Conservation (phyloP, 2,797 vertebrate species). For the Thripadectes ignobilis region DNA sequence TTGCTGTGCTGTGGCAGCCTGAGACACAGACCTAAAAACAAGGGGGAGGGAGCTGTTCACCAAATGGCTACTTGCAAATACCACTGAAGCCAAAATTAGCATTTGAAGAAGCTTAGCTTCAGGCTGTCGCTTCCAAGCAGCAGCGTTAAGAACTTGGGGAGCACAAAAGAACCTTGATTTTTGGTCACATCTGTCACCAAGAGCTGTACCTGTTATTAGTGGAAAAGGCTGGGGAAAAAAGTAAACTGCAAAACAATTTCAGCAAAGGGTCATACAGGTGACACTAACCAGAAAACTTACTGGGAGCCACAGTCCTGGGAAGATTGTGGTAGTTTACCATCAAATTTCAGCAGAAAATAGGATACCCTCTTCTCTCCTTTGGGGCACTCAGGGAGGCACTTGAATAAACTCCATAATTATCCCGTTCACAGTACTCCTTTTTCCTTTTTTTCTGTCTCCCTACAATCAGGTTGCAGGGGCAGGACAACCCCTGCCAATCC, state of each 20-base stretch:
- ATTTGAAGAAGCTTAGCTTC: neutral
- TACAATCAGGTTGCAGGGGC: neutral
- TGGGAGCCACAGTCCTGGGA: neutral
- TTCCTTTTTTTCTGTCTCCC: neutral
- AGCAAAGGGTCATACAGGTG: neutral
- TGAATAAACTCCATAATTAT: neutral
- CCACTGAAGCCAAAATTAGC: neutral
- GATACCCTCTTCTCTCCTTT: neutral
- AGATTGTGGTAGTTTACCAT: neutral
- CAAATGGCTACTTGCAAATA: neutral
- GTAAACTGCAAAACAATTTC: neutral
- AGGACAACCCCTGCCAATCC: neutral
- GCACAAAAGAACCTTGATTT: neutral
- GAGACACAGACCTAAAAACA: neutral
- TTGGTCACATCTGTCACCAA: neutral
- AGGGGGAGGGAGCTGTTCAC: neutral
- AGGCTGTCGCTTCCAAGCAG: neutral
- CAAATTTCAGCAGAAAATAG: neutral
- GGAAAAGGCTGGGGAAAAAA: neutral
- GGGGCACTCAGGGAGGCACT: neutral
- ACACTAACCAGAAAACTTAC: neutral
- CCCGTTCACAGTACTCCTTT: neutral
- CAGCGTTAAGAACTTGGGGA: accelerated
- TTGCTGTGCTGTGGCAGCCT: neutral
- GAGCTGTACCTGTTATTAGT: neutral